Percentiles rank a stretch among this genome's conserved stretches.
These are phyloP conservation scores for Corythoichthys intestinalis DNA, from an alignment of 2,113 vertebrate species.

Conservation along the genomic window DNA sequence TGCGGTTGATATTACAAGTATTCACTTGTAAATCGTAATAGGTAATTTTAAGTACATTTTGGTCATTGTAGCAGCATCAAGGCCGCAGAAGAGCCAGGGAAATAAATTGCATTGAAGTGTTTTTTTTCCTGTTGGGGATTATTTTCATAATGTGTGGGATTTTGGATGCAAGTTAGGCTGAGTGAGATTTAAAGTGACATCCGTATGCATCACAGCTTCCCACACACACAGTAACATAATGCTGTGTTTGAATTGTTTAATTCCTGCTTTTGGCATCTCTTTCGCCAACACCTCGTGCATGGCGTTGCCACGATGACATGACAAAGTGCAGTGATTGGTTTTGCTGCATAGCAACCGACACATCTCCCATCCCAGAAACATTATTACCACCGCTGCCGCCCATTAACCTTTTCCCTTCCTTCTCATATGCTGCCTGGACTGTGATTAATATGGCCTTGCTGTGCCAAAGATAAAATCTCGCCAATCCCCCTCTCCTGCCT, in stretches of 20 bases:
- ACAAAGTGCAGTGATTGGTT: constrained; percentile 49
- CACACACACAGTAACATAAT: constrained; percentile 29
- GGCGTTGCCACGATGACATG: constrained; percentile 38
- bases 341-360: constrained; percentile 29
- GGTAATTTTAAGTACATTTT: too few species aligned
- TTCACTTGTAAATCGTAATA: background rate
- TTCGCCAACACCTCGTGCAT: constrained; percentile 7
- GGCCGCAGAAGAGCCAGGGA: background rate
- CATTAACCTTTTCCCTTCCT: constrained; percentile 60
- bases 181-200: constrained; percentile 54
- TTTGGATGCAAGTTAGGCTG: constrained; percentile 22
- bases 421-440: constrained; percentile 33
- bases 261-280: constrained; percentile 41
- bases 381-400: constrained; percentile 44
- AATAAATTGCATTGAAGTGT: background rate
- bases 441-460: constrained; percentile 63
- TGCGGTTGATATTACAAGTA: too few species aligned
- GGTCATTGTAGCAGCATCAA: background rate
- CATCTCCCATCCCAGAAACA: background rate
- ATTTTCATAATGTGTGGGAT: constrained; percentile 26
- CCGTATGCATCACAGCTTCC: constrained; percentile 12
- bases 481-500: constrained; percentile 48
- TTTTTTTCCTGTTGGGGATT: constrained; percentile 7
- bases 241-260: constrained; percentile 35
- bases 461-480: constrained; percentile 63